phyloP scores from a whole-genome alignment of 2,797 vertebrate species.

The Arctocebus calabarensis region DNA sequence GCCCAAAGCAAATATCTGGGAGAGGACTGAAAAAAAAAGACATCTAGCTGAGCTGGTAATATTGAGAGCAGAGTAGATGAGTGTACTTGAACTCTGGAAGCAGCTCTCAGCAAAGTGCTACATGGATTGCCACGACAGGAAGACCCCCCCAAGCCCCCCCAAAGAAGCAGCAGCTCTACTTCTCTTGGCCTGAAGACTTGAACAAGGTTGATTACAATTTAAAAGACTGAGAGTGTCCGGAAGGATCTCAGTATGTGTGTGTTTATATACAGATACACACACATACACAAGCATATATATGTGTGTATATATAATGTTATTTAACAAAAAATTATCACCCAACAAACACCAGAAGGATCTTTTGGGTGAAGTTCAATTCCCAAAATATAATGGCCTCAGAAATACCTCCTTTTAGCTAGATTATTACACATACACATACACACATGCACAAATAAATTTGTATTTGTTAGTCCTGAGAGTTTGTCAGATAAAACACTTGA shows the following conservation, averaged over 20 bases:
- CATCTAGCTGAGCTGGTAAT: constrained; percentile 48
- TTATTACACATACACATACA: background rate
- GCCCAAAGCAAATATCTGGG: constrained; percentile 52
- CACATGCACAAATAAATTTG: background rate
- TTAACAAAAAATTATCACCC: constrained; percentile 4
- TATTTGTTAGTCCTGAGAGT: background rate
- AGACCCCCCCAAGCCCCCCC: background rate
- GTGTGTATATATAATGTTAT: background rate
- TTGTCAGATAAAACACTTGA: background rate
- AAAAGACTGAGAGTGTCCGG: background rate
- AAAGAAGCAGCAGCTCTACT: background rate
- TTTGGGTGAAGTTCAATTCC: background rate
- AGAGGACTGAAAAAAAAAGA: constrained; percentile 45
- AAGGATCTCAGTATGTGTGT: background rate
- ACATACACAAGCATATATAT: background rate
- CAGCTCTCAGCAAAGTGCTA: background rate
- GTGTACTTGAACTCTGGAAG: constrained; percentile 10
- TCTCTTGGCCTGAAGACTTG: background rate
- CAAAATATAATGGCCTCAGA: background rate
- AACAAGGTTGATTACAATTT: background rate
- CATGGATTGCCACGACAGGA: background rate
- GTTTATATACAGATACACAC: background rate
- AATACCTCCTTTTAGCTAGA: constrained; percentile 28
- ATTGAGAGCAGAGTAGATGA: background rate
- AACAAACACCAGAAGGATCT: background rate